These are phyloP conservation scores for Ectemnius continuus DNA, from an alignment of 2,888 invertebrate species.

Conservation along the genomic window DNA sequence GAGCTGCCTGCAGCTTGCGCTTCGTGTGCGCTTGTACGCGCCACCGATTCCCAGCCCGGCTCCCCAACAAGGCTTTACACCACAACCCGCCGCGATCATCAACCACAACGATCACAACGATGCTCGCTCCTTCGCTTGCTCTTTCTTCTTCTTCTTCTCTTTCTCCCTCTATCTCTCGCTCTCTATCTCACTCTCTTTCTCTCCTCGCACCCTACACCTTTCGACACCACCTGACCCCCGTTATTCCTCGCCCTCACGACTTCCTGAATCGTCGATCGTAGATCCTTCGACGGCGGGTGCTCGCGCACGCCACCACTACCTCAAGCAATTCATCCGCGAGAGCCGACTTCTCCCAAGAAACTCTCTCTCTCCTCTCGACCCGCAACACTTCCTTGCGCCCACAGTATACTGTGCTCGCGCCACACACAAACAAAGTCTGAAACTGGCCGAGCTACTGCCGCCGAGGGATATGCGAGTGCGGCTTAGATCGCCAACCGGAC, in stretches of 20 bases:
- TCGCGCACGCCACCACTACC: constrained; percentile 62
- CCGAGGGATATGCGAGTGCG: constrained; percentile 17
- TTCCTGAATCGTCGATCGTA: constrained; percentile 20
- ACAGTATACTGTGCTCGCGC: constrained; percentile 40
- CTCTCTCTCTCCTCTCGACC: constrained; percentile 35
- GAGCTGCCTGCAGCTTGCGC: constrained; percentile 31
- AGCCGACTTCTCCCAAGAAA: constrained; percentile 46
- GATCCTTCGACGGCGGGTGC: constrained; percentile 47
- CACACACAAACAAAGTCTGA: constrained; percentile 60
- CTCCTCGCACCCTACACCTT: not conserved
- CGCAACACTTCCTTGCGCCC: constrained; percentile 30
- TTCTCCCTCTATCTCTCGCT: not conserved
- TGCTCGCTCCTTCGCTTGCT: not conserved
- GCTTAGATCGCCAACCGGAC: constrained; percentile 30
- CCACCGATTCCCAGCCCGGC: constrained; percentile 22
- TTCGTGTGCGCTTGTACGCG: constrained; percentile 30
- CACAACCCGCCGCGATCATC: constrained; percentile 13
- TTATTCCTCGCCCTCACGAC: constrained; percentile 14
- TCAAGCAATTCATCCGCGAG: constrained; percentile 55
- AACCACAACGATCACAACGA: not conserved
- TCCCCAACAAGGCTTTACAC: not conserved
- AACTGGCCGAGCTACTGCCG: constrained; percentile 54
- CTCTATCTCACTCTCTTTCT: constrained; percentile 8
- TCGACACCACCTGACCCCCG: constrained; percentile 23
- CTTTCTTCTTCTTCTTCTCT: not conserved